These are phyloP conservation scores for Todiramphus saurophagus DNA, from an alignment of 2,113 vertebrate genomes.

Conservation along the genomic window DNA sequence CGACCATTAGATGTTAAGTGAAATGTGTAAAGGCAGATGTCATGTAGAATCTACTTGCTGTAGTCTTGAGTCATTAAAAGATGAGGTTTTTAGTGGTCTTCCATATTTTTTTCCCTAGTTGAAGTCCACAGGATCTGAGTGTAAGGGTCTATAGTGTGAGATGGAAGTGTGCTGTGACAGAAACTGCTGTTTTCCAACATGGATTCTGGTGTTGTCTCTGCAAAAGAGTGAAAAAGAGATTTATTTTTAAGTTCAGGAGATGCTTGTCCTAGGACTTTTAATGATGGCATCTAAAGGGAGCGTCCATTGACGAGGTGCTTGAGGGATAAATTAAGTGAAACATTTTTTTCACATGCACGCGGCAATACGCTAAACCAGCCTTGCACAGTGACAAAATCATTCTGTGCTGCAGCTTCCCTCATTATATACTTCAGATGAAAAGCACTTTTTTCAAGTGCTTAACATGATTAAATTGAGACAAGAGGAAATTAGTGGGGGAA, in stretches of 20 bases:
- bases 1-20: not conserved
- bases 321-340: not conserved
- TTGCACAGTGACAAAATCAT: not conserved
- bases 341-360: not conserved
- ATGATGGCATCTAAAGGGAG: not conserved
- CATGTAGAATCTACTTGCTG: not conserved
- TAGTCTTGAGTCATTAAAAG: not conserved
- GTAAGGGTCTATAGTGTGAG: not conserved
- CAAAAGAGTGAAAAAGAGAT: not conserved
- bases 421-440: slow-evolving; percentile 27
- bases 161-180: not conserved
- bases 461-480: not conserved
- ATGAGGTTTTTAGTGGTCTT: not conserved
- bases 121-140: not conserved
- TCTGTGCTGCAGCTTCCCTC: not conserved
- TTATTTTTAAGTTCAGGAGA: not conserved
- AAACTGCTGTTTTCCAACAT: not conserved
- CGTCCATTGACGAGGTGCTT: not conserved
- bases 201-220: not conserved
- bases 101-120: not conserved
- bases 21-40: not conserved
- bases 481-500: not conserved
- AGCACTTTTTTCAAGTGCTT: not conserved
- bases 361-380: not conserved
- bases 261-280: not conserved